phyloP scores from a whole-genome alignment of 1,140 invertebrate genomes.

The Neodiprion lecontei region DNA sequence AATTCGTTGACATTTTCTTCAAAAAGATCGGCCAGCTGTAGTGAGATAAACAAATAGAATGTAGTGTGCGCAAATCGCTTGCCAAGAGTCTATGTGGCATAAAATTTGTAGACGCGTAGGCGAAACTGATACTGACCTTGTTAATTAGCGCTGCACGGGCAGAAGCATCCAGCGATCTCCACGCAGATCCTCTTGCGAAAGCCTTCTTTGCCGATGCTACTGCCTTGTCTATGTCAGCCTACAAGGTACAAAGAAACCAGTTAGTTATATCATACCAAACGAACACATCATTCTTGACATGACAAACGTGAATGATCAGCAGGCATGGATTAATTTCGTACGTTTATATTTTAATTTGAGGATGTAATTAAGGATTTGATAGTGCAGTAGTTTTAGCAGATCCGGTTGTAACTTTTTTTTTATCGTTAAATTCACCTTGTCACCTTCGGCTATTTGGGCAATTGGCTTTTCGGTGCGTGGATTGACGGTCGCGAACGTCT shows the following conservation, averaged over 20 bases:
- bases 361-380: too few species aligned
- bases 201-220: conserved; percentile 78
- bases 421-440: conserved; percentile 38
- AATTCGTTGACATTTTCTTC: conserved; percentile 75
- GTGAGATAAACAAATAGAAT: not conserved
- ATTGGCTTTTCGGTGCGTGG: conserved; percentile 58
- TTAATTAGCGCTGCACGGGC: conserved; percentile 70
- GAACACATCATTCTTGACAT: too few species aligned
- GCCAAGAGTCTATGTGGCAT: not conserved
- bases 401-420: not conserved
- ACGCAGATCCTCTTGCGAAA: conserved; percentile 76
- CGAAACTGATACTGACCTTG: conserved; percentile 56
- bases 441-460: conserved; percentile 65
- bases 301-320: too few species aligned
- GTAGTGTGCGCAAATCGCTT: not conserved
- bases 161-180: conserved; percentile 82
- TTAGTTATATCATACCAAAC: too few species aligned
- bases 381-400: not conserved
- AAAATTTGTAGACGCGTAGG: not conserved
- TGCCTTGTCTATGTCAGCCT: conserved; percentile 77
- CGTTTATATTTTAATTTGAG: too few species aligned
- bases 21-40: conserved; percentile 77
- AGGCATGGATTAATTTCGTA: too few species aligned
- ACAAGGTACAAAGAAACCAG: not conserved
- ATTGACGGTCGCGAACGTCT: conserved; percentile 60